phyloP scores from a whole-genome alignment of 2,797 vertebrate genomes.

The Leptoclinus maculatus region DNA sequence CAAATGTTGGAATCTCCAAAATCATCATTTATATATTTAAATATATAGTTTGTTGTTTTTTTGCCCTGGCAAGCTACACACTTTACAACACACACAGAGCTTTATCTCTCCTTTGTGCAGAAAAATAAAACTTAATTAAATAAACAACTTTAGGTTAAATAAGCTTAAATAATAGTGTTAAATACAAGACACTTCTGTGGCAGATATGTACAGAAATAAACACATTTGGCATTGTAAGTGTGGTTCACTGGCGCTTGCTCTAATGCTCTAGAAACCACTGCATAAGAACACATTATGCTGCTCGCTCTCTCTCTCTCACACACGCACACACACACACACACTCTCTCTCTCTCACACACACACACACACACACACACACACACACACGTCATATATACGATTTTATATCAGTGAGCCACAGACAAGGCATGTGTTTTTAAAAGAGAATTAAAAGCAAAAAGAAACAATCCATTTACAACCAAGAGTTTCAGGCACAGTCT shows the following conservation, averaged over 20 bases:
- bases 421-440: constrained; percentile 90
- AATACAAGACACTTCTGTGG: constrained; percentile 95
- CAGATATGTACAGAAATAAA: constrained; percentile 95
- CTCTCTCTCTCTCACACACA: too few relatives aligned
- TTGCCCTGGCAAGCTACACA: constrained; percentile 85
- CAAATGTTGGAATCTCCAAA: constrained; percentile 91
- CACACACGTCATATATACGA: constrained; percentile 47
- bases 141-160: constrained; percentile 95
- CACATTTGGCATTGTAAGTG: constrained; percentile 88
- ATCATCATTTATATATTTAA: constrained; percentile 84
- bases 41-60: constrained; percentile 75
- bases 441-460: constrained; percentile 78
- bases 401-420: constrained; percentile 86
- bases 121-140: constrained; percentile 86
- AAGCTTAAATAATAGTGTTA: constrained; percentile 99
- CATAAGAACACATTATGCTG: constrained; percentile 81
- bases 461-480: constrained; percentile 84
- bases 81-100: constrained; percentile 87
- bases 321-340: constrained; percentile 41
- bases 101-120: constrained; percentile 87
- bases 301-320: constrained; percentile 40
- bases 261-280: constrained; percentile 81
- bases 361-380: constrained; percentile 38
- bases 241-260: constrained; percentile 83
- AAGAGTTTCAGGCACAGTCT: constrained; percentile 92